Evolutionary conservation across 2,888 invertebrate species (phyloP), one percentile per base, ranked within the genome.

Genomic region (Drosophila gaucha): DNA sequence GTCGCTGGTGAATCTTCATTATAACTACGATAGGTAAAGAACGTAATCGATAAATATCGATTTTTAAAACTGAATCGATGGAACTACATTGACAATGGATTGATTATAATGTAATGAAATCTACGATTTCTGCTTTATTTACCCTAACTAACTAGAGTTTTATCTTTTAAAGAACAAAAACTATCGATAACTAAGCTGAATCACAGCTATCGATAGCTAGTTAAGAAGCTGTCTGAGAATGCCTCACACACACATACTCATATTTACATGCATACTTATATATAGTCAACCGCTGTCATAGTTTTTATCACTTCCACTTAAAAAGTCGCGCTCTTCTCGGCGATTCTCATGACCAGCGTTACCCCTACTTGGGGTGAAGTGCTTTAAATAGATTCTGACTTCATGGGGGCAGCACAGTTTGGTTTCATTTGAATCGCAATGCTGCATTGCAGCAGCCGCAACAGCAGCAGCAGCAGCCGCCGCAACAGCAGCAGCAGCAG

Each of bases 341-440:
- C 50, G 63, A 47, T 76, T 60, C 63, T 52, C 77, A 59, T 36
- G 31, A 18, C 38, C 46, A 28, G 51, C 51, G 35, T 16, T 36
- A n/a, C n/a, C 31, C 22, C 30, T 35, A 22, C 28, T 35, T 47
- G 12, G n/a, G 24, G 16, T 24, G 18, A 31, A 28, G 33, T 22
- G 55, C 65, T 57, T 62, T 54, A 75, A 73, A 78, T 73, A 75
- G 75, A 68, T 65, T 64, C 67, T 38, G 54, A 47, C 67, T 46
- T 41, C 44, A 26, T 16, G 72, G 68, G 69, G 63, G 33, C 31
- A 44, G 20, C 36, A 22, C 49, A 33, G n/a, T 24, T 28, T 52
- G 35, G 47, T 41, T 74, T 63, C 69, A 57, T 54, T 59, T 68
- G 47, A 74, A 68, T 76, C 77, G 73, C 67, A 72, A 30, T 24